These are phyloP conservation scores for Nothura maculosa DNA, from an alignment of 2,797 vertebrate genomes.

Conservation along the genomic window DNA sequence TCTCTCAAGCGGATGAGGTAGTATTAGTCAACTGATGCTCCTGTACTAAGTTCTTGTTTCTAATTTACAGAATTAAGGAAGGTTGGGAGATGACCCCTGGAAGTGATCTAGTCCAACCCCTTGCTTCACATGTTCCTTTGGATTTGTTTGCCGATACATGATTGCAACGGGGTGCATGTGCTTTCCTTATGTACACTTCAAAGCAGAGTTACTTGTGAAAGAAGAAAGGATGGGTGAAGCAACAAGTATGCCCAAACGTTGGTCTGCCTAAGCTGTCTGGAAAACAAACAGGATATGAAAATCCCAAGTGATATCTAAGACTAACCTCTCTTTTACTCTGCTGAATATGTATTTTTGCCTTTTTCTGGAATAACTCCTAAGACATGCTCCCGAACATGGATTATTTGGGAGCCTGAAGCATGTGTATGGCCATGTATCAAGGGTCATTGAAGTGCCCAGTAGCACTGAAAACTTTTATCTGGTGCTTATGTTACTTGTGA, in stretches of 20 bases:
- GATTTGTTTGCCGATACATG: background rate
- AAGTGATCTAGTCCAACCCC: background rate
- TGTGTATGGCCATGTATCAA: background rate
- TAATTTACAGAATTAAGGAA: background rate
- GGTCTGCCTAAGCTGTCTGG: background rate
- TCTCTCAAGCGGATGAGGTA: background rate
- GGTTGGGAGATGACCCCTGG: background rate
- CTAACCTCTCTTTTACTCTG: background rate
- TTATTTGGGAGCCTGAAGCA: background rate
- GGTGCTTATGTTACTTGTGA: background rate
- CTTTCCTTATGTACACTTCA: background rate
- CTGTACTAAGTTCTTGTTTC: background rate
- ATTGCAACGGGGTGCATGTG: accelerated
- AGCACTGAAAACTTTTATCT: accelerated
- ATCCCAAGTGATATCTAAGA: background rate
- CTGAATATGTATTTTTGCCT: constrained; percentile 18
- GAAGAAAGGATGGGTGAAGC: background rate
- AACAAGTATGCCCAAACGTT: background rate
- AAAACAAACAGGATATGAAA: background rate
- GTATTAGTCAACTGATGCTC: background rate
- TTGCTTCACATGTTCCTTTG: background rate
- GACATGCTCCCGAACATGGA: background rate
- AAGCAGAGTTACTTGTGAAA: background rate
- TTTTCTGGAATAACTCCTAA: background rate
- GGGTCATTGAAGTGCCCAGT: background rate